Conservation (phyloP, 1,140 invertebrate genomes). For the Drosophila kanapiae region DNA sequence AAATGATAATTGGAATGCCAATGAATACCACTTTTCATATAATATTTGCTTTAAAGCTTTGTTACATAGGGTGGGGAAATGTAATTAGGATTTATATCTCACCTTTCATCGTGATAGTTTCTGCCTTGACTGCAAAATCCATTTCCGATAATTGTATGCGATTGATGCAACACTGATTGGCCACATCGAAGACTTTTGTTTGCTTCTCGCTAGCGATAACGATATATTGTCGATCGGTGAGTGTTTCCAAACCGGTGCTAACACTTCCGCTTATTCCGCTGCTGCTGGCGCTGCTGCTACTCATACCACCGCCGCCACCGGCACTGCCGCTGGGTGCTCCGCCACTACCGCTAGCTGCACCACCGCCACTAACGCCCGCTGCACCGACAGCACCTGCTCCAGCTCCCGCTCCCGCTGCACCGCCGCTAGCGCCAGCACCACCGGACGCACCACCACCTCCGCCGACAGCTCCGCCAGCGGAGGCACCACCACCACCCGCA, state of each 20-base stretch:
- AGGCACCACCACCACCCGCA: conserved; percentile 73
- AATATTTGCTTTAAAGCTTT: no score
- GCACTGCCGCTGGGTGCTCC: conserved; percentile 74
- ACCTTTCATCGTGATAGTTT: conserved; percentile 97
- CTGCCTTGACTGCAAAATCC: conserved; percentile 97
- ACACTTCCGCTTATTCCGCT: conserved; percentile 85
- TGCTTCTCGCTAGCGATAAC: conserved; percentile 98
- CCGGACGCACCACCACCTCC: conserved; percentile 23
- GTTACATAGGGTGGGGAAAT: no score
- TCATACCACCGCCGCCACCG: conserved; percentile 41
- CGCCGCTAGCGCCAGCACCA: conserved; percentile 29
- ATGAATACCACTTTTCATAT: no score
- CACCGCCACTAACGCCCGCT: conserved; percentile 17
- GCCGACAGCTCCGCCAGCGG: conserved; percentile 57
- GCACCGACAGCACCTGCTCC: conserved; percentile 23
- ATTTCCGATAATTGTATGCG: conserved; percentile 93
- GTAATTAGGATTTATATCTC: no score
- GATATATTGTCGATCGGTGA: conserved; percentile 95
- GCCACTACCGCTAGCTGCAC: conserved; percentile 1
- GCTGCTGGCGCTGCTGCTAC: conserved; percentile 76
- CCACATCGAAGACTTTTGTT: conserved; percentile 96
- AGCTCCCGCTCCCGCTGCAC: conserved; percentile 44
- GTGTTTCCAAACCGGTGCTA: conserved; percentile 86
- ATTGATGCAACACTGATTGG: conserved; percentile 96
- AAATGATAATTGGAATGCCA: no score